phyloP scores from a whole-genome alignment of 2,113 vertebrate genomes.

The Micromys minutus region DNA sequence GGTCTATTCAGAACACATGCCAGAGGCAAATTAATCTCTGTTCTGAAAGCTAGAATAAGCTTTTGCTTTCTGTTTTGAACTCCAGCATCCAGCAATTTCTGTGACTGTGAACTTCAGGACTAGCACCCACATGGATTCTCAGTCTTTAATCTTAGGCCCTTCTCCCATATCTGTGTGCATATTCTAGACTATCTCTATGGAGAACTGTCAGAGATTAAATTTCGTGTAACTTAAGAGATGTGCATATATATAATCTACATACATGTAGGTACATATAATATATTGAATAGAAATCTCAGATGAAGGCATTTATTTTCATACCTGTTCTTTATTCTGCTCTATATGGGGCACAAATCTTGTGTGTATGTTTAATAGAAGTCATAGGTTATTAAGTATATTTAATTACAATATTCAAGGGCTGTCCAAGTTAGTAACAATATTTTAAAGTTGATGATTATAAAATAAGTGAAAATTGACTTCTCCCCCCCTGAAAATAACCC shows the following conservation, averaged over 20 bases:
- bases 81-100: not conserved
- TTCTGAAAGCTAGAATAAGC: not conserved
- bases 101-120: not conserved
- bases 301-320: not conserved
- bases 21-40: not conserved
- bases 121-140: not conserved
- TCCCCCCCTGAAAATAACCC: too few relatives aligned
- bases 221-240: not conserved
- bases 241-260: not conserved
- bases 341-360: not conserved
- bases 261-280: not conserved
- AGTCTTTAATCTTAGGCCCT: not conserved
- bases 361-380: conserved; percentile 35
- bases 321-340: not conserved
- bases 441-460: conserved; percentile 46
- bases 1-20: not conserved
- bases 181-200: not conserved
- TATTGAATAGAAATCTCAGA: not conserved
- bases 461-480: conserved; percentile 44
- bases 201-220: not conserved
- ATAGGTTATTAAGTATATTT: conserved; percentile 13
- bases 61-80: not conserved
- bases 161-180: not conserved
- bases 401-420: not conserved
- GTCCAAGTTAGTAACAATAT: conserved; percentile 20